phyloP scores from a whole-genome alignment of 2,113 vertebrate genomes.

The Calidris pugnax region DNA sequence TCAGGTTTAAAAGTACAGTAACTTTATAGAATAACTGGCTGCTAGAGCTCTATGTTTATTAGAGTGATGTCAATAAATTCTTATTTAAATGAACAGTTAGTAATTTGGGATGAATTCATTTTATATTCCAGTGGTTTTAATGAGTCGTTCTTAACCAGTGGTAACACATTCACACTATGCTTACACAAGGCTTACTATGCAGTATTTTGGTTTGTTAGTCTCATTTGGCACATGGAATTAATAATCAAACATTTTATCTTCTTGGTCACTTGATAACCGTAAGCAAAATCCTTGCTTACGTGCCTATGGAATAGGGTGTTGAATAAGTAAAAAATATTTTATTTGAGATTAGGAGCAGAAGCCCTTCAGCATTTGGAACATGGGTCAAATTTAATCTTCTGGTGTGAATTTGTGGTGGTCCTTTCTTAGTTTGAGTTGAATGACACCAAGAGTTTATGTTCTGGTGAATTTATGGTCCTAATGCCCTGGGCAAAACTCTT shows the following conservation, averaged over 20 bases:
- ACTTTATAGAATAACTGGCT: background rate
- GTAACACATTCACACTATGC: background rate
- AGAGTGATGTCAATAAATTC: background rate
- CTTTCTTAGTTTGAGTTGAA: background rate
- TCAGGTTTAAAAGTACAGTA: background rate
- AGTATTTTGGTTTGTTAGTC: background rate
- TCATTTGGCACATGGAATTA: background rate
- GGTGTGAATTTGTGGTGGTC: background rate
- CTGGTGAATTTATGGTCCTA: background rate
- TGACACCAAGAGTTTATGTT: background rate
- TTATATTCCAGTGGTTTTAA: background rate
- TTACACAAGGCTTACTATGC: background rate
- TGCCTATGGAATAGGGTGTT: background rate
- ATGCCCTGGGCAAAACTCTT: background rate
- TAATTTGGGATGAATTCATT: background rate
- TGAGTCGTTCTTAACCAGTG: background rate
- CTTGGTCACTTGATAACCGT: background rate
- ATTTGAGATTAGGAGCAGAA: background rate
- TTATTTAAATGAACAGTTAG: background rate
- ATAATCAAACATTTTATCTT: background rate
- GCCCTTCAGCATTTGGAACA: background rate
- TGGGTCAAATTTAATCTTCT: background rate
- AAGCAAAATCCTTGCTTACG: background rate
- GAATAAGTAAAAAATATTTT: background rate
- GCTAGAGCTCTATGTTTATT: background rate